Evolutionary conservation across 1,140 invertebrate species (phyloP), one percentile per base, ranked within the genome.

Genomic region (Dendroctonus valens): DNA sequence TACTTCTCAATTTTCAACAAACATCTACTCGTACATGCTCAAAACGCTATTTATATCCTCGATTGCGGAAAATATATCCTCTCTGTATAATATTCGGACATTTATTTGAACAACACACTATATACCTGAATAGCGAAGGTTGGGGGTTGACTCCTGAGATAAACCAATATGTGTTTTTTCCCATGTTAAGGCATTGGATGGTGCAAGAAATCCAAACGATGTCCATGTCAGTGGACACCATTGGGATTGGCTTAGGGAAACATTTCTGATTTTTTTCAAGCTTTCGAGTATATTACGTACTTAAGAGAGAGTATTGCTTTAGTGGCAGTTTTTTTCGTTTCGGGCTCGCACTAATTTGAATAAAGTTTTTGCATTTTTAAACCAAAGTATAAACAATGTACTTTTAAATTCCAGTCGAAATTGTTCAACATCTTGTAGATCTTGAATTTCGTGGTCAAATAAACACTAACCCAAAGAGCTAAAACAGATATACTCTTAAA

Each of bases 131-230:
- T 51, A 65, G 61, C 48, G 41, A 63, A 67, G 65, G 68, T 70
- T 44, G 37, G 38, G 41, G 70, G 72, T 73, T 73, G 72, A 73
- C 72, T 73, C 72, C 72, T 70, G 69, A 72, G 68, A 41, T 70
- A 70, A 75, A 70, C 44, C 58, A 75, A 69, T 70, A 70, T 74
- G 73, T 75, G 73, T 65, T 73, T 48, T 70, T 69, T 68, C 58
- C 59, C 50, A 40, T 41, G 12, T 59, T 76, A 77, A 77, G 76
- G 76, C 76, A 77, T 71, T 76, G 73, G 73, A 76, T 73, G 76
- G 74, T 73, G 71, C 26, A 26, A 26, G 37, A 14, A 8, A 5
- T 26, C 26, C 26, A 26, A 26, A 26, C 26, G 26, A 26, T 26
- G 26, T 26, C 26, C 26, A 26, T 26, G 26, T 26, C 26, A 26